phyloP scores from a whole-genome alignment of 35 echinoderm and acorn worm genomes.

The Lytechinus pictus region DNA sequence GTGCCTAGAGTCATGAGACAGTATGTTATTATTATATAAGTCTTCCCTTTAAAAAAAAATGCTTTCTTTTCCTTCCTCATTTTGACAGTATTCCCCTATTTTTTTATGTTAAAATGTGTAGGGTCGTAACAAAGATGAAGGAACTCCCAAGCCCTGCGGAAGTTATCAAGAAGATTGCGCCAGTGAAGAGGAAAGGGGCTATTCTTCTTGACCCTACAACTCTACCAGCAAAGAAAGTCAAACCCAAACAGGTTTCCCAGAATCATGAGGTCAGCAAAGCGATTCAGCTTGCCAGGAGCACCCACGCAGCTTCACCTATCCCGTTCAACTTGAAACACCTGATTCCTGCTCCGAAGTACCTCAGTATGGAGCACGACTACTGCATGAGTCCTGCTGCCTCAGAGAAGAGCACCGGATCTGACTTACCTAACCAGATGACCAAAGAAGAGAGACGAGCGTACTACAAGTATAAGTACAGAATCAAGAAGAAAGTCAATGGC shows the following conservation, averaged over 20 bases:
- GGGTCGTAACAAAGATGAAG: not conserved
- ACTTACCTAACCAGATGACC: not conserved
- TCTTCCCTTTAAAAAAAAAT: no score
- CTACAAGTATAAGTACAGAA: slow-evolving; percentile 46
- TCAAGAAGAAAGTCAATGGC: slow-evolving; percentile 18
- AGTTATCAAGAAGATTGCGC: slow-evolving; percentile 19
- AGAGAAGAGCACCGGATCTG: slow-evolving; percentile 29
- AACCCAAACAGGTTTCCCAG: not conserved
- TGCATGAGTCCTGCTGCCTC: slow-evolving; percentile 32
- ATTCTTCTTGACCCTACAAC: slow-evolving; percentile 7
- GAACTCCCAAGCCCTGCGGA: not conserved
- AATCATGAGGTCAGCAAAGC: not conserved
- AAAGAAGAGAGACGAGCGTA: slow-evolving; percentile 38
- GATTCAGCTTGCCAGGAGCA: slow-evolving; percentile 17
- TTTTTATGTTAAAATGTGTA: not conserved
- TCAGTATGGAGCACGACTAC: slow-evolving; percentile 53
- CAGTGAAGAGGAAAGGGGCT: slow-evolving; percentile 39
- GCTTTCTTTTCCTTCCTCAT: no score
- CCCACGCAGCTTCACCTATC: not conserved
- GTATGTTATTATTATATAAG: no score
- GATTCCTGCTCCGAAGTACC: slow-evolving; percentile 30
- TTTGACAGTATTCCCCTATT: no score
- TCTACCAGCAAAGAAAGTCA: not conserved
- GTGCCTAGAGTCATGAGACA: no score
- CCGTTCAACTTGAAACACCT: slow-evolving; percentile 13